phyloP scores from a whole-genome alignment of 2,888 invertebrate genomes.

The Onchidella celtica region DNA sequence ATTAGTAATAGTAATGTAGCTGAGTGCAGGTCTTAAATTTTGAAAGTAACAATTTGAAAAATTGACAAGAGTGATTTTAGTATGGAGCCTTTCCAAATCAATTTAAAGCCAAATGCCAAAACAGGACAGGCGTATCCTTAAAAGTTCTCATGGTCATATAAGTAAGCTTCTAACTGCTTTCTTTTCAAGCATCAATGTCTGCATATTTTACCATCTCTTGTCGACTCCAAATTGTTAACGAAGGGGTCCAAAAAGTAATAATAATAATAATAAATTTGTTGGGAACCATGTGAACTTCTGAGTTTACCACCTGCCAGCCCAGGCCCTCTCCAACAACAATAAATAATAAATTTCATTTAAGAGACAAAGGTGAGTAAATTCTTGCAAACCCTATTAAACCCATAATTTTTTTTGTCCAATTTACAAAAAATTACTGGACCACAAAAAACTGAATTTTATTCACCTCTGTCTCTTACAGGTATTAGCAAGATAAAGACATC shows the following conservation, averaged over 20 bases:
- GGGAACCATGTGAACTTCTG: conserved; percentile 53
- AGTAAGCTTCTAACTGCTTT: not conserved
- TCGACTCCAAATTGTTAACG: conserved; percentile 46
- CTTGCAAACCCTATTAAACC: too few species aligned
- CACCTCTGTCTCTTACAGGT: not conserved
- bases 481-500: too few species aligned
- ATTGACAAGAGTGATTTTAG: conserved; percentile 33
- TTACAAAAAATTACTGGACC: too few species aligned
- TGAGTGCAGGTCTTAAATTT: conserved; percentile 20
- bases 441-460: not conserved
- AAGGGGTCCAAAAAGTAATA: conserved; percentile 30
- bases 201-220: conserved; percentile 27
- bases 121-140: conserved; percentile 40
- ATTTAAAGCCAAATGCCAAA: conserved; percentile 19
- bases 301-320: conserved; percentile 59
- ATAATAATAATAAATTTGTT: too few species aligned
- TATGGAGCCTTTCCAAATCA: conserved; percentile 14
- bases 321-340: conserved; percentile 59
- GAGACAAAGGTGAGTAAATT: conserved; percentile 21
- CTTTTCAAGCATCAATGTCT: not conserved
- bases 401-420: too few species aligned
- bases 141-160: conserved; percentile 42
- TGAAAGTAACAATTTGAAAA: conserved; percentile 45
- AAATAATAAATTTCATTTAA: conserved; percentile 2
- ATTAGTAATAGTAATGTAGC: too few species aligned